phyloP scores from a whole-genome alignment of 2,113 vertebrate species.

The Nannospalax galili region DNA sequence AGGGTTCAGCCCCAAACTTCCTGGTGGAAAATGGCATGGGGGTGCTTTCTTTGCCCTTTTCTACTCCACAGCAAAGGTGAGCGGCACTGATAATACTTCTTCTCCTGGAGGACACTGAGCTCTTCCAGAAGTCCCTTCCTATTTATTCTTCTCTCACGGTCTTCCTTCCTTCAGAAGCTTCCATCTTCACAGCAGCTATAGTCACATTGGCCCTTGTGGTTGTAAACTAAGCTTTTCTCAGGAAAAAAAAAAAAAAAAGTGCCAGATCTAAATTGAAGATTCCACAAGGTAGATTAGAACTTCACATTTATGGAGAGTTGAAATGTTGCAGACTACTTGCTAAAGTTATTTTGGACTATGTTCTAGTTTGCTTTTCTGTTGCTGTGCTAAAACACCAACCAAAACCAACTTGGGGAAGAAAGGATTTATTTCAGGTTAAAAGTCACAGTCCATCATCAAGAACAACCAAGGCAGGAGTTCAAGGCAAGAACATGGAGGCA shows the following conservation, averaged over 20 bases:
- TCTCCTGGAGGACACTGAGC: neutral
- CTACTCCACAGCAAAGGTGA: neutral
- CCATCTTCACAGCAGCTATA: neutral
- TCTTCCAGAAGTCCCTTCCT: neutral
- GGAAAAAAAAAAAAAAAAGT: neutral
- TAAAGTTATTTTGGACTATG: neutral
- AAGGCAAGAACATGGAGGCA: too few species aligned
- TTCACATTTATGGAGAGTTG: neutral
- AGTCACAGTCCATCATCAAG: too few species aligned
- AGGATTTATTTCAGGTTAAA: too few species aligned
- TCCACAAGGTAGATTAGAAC: neutral
- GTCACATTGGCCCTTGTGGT: neutral
- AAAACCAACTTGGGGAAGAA: too few species aligned
- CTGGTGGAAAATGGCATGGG: neutral
- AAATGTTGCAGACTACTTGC: neutral
- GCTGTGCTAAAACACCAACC: too few species aligned
- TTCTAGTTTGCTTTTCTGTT: too few species aligned
- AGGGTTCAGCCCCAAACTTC: constrained; percentile 31
- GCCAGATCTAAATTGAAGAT: too few species aligned
- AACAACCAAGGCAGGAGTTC: too few species aligned
- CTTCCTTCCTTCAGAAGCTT: neutral
- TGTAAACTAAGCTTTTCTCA: neutral
- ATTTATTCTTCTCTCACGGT: neutral
- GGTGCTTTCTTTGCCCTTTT: too few species aligned
- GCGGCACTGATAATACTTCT: neutral